A percentile compares a stretch with the other conserved stretches of the same genome.
phyloP scores from a whole-genome alignment of 1,140 invertebrate species.

The Drosophila prosaltans region DNA sequence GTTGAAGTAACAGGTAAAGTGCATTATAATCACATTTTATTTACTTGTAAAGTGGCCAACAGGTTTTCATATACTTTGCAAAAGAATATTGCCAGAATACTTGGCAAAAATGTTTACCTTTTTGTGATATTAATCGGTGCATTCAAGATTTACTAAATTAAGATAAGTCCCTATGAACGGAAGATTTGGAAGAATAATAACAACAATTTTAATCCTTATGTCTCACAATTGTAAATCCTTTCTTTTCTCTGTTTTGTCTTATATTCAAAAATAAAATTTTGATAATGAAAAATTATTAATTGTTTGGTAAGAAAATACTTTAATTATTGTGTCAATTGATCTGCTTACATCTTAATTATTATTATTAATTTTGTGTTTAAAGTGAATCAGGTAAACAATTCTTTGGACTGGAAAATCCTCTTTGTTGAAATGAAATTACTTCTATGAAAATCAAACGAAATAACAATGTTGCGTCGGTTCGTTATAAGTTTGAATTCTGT shows the following conservation, averaged over 20 bases:
- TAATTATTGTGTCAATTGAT: too few species aligned
- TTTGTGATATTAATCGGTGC: background rate
- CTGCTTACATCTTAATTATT: too few species aligned
- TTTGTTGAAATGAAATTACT: too few species aligned
- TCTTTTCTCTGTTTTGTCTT: background rate
- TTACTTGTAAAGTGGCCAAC: slow-evolving; percentile 37
- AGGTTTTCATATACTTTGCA: slow-evolving; percentile 25
- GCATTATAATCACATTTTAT: slow-evolving; percentile 40
- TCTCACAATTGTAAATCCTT: background rate
- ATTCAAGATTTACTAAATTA: slow-evolving; percentile 8
- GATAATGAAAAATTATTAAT: background rate
- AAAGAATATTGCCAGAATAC: slow-evolving; percentile 16
- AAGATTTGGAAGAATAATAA: background rate
- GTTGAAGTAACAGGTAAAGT: slow-evolving; percentile 53
- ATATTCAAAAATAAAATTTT: background rate
- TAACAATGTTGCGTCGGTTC: too few species aligned
- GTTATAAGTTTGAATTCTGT: too few species aligned
- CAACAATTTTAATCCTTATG: background rate
- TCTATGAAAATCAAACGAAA: too few species aligned
- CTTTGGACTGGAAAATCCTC: too few species aligned
- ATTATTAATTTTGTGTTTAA: too few species aligned
- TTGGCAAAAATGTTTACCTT: background rate
- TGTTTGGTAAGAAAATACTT: background rate
- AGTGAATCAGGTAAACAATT: too few species aligned
- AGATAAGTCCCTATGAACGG: background rate